Evolutionary conservation across 2,113 vertebrate genomes (phyloP).

Genomic region (Cyanistes caeruleus): DNA sequence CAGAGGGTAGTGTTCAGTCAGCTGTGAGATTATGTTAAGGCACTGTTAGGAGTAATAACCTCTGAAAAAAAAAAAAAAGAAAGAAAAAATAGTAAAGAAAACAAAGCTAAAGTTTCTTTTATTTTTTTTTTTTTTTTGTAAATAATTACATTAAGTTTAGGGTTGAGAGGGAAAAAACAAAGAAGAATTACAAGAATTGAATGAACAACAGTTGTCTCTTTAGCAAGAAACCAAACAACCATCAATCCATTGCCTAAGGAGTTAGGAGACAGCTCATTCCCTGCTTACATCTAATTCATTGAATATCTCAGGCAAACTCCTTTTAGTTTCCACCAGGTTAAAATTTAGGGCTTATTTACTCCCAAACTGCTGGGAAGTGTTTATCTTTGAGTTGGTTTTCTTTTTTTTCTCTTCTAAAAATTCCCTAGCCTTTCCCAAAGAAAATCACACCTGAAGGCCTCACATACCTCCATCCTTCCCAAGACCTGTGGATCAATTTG

Average conservation of each 20-base stretch:
- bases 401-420: background rate
- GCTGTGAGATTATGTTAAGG: constrained; percentile 76
- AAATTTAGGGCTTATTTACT: background rate
- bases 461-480: background rate
- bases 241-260: background rate
- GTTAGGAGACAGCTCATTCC: background rate
- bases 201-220: background rate
- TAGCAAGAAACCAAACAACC: background rate
- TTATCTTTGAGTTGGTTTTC: background rate
- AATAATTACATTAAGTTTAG: constrained; percentile 30
- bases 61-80: background rate
- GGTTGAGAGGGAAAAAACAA: background rate
- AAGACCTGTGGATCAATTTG: background rate
- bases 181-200: background rate
- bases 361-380: background rate
- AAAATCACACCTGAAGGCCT: background rate
- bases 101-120: constrained; percentile 1
- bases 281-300: background rate
- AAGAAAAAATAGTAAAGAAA: background rate
- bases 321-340: background rate
- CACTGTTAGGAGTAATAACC: constrained; percentile 69
- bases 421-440: background rate
- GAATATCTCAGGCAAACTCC: background rate
- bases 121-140: constrained; percentile 33
- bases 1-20: constrained; percentile 84